Conservation (phyloP, 2,797 vertebrate species). For the Mormyrops boulengeri region DNA sequence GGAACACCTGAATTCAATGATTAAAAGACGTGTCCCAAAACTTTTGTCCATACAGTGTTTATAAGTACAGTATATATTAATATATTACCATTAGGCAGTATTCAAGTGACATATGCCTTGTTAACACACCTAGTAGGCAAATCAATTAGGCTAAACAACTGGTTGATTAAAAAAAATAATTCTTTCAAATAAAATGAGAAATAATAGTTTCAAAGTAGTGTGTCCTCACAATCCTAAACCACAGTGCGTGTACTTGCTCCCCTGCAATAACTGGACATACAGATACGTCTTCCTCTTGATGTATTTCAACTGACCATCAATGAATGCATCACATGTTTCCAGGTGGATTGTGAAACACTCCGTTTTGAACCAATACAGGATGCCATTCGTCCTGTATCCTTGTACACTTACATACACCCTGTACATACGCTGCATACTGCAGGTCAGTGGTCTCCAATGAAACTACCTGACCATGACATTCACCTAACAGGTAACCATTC, state of each 20-base stretch:
- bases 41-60: neutral
- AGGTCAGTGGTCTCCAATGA: no score
- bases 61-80: neutral
- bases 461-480: no score
- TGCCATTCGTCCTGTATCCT: no score
- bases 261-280: neutral
- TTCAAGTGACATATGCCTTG: neutral
- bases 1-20: neutral
- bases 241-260: neutral
- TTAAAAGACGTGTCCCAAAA: neutral
- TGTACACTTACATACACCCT: no score
- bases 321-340: neutral
- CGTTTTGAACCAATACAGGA: no score
- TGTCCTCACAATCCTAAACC: neutral
- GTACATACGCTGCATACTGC: no score
- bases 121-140: neutral
- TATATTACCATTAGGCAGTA: neutral
- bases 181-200: neutral
- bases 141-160: neutral
- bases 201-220: neutral
- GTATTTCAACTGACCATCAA: neutral
- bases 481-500: no score
- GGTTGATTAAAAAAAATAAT: neutral
- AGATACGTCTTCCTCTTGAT: neutral
- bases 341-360: neutral